phyloP scores from a whole-genome alignment of 2,888 invertebrate genomes.

The Lydus trimaculatus region DNA sequence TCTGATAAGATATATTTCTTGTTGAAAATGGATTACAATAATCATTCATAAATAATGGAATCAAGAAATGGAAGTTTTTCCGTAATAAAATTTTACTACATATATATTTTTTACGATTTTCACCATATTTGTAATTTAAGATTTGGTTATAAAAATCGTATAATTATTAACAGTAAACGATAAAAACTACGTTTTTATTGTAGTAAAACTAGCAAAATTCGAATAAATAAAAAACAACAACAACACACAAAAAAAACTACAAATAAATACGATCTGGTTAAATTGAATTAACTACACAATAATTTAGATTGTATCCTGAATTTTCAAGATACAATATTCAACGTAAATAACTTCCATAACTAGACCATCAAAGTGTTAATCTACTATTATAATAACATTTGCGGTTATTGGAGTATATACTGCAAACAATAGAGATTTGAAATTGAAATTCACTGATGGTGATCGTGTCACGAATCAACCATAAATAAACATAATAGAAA shows the following conservation, averaged over 20 bases:
- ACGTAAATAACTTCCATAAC: conserved; percentile 7
- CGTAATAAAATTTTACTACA: neutral
- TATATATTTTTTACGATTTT: neutral
- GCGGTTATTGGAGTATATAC: neutral
- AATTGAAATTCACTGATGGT: conserved; percentile 8
- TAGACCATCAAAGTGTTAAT: conserved; percentile 7
- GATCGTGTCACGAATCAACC: conserved; percentile 8
- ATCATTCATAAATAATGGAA: neutral
- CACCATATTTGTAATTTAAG: neutral
- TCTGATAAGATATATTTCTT: no score
- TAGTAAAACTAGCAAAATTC: conserved; percentile 22
- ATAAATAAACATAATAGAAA: conserved; percentile 1
- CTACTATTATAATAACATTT: conserved; percentile 9
- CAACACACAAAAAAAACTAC: conserved; percentile 19
- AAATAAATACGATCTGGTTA: neutral
- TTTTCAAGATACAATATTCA: conserved; percentile 1
- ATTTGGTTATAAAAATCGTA: neutral
- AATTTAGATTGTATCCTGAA: neutral
- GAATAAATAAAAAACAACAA: conserved; percentile 47
- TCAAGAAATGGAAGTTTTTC: neutral
- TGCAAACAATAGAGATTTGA: conserved; percentile 7
- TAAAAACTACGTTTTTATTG: neutral
- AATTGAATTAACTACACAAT: neutral
- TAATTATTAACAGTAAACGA: neutral
- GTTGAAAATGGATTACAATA: neutral